Evolutionary conservation across 2,113 vertebrate species (phyloP).

Genomic region (Perca flavescens): DNA sequence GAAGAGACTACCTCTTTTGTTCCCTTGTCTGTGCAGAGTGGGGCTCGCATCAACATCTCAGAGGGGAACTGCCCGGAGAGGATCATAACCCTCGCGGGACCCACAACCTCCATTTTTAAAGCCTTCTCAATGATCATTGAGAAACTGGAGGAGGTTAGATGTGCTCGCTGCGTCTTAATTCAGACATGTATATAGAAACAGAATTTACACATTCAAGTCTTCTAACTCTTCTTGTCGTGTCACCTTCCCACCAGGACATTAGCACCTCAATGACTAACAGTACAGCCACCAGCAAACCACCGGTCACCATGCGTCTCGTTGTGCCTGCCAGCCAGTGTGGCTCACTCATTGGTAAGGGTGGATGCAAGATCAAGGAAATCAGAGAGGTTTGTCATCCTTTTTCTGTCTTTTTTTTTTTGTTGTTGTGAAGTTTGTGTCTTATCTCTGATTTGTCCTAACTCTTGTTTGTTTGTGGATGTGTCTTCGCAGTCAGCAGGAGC

Average conservation of each 20-base stretch:
- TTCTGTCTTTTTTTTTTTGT: neutral
- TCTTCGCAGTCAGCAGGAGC: constrained; percentile 93
- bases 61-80: constrained; percentile 98
- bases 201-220: neutral
- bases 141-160: constrained; percentile 97
- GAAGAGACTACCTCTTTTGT: constrained; percentile 17
- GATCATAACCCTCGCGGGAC: constrained; percentile 97
- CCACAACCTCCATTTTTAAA: constrained; percentile 99
- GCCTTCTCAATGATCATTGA: constrained; percentile 99
- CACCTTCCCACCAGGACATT: constrained; percentile 88
- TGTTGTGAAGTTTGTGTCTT: neutral
- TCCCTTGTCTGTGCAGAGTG: constrained; percentile 85
- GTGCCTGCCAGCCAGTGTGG: constrained; percentile 98
- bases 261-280: constrained; percentile 99
- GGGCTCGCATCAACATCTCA: constrained; percentile 98
- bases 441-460: neutral
- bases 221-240: neutral
- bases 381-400: constrained; percentile 87
- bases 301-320: constrained; percentile 96
- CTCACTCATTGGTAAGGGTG: constrained; percentile 97
- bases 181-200: accelerated
- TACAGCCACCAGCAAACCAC: constrained; percentile 96
- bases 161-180: neutral
- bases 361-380: constrained; percentile 99
- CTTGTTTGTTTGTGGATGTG: neutral